Evolutionary conservation across 2,113 vertebrate genomes (phyloP), one percentile per base, ranked within the genome.

Genomic region (Daubentonia madagascariensis): DNA sequence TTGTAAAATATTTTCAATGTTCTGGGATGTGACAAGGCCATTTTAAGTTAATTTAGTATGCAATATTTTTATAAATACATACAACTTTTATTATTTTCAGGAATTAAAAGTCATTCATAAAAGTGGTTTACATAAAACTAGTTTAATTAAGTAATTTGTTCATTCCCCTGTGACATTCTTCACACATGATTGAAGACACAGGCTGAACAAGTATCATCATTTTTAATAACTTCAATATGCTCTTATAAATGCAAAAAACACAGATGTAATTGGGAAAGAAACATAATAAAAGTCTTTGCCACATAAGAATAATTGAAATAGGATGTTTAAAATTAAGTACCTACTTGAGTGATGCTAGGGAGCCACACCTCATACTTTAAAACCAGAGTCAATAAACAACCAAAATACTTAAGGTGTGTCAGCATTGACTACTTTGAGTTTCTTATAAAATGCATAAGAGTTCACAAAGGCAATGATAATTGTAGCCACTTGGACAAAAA

Each of bases 71-170:
- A 83, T 28, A 98, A 98, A 98, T 97, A 98, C n/a, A 93, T 85
- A 97, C 86, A 97, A 98, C 57, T 98, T 98, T 95, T 97, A 92
- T 98, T 98, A 97, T 98, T 98, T 98, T 96, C 75, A 94, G 92
- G 98, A 98, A 98, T 97, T 92, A 98, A 98, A 98, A 98, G 85
- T 94, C 94, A 98, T 98, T 98, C 85, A 98, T 98, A 98, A 99
- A 98, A 98, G 86, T 94, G 0, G 22, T 96, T 98, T 98, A 91
- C 93, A 96, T 97, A 98, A 98, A 98, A 95, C 32, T 95, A 91
- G 10, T 96, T 96, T 54, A 98, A 98, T 98, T 98, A 98, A 98
- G 89, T 98, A n/a, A 96, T 98, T 98, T 97, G 90, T 98, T 92
- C 97, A 97, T 98, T 98, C 93, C 80, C 84, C 96, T 93, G n/a